Conservation (phyloP, 2,888 invertebrate genomes). For the Dasysyrphus albostriatus region DNA sequence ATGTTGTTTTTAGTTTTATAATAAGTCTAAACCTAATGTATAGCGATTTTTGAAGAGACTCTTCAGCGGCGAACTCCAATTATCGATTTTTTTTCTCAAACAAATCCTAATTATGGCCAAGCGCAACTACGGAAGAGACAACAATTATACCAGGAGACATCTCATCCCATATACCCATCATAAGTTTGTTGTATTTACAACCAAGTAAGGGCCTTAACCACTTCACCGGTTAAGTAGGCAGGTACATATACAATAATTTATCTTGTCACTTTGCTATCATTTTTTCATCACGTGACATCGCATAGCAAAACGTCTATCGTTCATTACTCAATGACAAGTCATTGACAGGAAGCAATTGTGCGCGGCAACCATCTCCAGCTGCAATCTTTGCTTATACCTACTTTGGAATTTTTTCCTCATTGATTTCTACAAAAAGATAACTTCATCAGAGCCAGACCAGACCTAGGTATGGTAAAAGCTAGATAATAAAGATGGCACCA, state of each 20-base stretch:
- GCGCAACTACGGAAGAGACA: not conserved
- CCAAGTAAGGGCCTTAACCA: conserved; percentile 61
- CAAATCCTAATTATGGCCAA: not conserved
- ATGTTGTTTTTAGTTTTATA: too few relatives aligned
- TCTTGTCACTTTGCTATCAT: conserved; percentile 56
- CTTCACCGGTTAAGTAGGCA: conserved; percentile 63
- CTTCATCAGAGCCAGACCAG: not conserved
- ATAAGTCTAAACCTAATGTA: too few relatives aligned
- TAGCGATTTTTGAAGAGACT: too few relatives aligned
- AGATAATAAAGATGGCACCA: conserved; percentile 66
- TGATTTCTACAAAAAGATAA: conserved; percentile 49
- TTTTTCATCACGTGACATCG: conserved; percentile 51
- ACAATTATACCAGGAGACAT: conserved; percentile 2
- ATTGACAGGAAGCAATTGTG: conserved; percentile 70
- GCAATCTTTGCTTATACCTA: conserved; percentile 45
- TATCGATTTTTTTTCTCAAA: not conserved
- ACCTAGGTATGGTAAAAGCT: conserved; percentile 58
- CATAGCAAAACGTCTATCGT: conserved; percentile 54
- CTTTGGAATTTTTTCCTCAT: conserved; percentile 39
- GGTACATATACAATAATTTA: not conserved
- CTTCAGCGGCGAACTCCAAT: not conserved
- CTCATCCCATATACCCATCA: not conserved
- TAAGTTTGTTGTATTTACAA: not conserved
- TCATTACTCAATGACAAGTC: conserved; percentile 74
- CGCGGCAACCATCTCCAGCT: conserved; percentile 51